Conservation (phyloP, 2,888 invertebrate species). For the Cotesia congregata region DNA sequence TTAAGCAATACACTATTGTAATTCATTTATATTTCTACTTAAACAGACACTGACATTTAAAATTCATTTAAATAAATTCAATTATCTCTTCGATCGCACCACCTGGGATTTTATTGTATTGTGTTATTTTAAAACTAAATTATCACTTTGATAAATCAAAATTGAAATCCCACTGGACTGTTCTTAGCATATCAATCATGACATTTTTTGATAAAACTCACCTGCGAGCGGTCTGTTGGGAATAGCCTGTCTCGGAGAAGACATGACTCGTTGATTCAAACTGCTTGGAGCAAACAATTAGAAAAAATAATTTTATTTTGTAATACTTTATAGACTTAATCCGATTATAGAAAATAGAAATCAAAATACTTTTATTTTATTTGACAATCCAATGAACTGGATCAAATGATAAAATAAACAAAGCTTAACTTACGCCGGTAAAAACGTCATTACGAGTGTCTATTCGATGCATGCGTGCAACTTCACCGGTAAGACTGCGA, state of each 20-base stretch:
- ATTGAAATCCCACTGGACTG: neutral
- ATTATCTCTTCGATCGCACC: neutral
- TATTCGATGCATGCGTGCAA: constrained; percentile 11
- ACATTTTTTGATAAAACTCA: constrained; percentile 2
- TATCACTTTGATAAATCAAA: neutral
- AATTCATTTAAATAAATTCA: neutral
- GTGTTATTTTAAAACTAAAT: neutral
- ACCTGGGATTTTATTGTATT: neutral
- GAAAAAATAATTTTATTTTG: neutral
- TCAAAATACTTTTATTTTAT: too few relatives aligned
- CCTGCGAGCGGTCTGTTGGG: neutral
- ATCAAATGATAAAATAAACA: neutral
- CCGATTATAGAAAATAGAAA: neutral
- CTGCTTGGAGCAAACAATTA: neutral
- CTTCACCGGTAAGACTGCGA: constrained; percentile 49
- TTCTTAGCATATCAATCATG: neutral
- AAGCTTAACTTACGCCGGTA: constrained; percentile 17
- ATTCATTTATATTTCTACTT: neutral
- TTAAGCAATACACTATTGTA: neutral
- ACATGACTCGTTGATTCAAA: neutral
- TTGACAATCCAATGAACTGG: neutral
- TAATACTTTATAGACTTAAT: neutral
- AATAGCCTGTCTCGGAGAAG: neutral
- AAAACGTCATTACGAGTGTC: constrained; percentile 4
- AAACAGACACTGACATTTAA: neutral